Evolutionary conservation across 2,113 vertebrate species (phyloP), one percentile per base, ranked within the genome.

Genomic region (Suncus etruscus): DNA sequence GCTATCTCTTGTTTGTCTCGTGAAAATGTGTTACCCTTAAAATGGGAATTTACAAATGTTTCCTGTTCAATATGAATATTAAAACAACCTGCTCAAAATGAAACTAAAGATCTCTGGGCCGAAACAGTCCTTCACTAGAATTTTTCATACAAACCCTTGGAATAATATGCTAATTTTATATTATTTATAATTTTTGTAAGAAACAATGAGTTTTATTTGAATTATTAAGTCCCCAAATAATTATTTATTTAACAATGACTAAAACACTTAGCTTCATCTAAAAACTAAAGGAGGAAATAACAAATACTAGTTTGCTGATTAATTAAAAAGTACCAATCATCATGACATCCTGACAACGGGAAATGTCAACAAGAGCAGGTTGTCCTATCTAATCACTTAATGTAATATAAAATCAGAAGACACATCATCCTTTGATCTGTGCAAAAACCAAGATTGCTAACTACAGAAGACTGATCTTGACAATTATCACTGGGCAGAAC

Each of bases 21-120:
- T 39, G 39, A 39, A 5, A 90, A 68, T 32, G 47, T 25, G 68
- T 47, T 84, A 76, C 25, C 51, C 47, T 92, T 77, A 94, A 92
- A 95, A 82, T 84, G 78, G 63, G 32, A n/a, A 47, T 86, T 39
- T 81, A 50, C 73, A 87, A 94, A 94, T 88, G 63, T 93, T 94
- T 94, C 91, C 16, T 87, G 54, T 91, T 83, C 31, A 91, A 47
- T 68, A 77, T 91, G 85, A 94, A 84, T 51, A 72, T 73, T 39
- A 91, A 75, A 87, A 80, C 24, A 86, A 4, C 9, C 78, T 31
- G 69, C 50, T 89, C 83, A 77, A 91, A 90, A 73, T 10, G 3
- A 7, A 91, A 81, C 22, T 68, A 7, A 82, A 32, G 8, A 8
- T 63, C 31, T 94, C 47, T 32, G 51, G n/a, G 16, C 72, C 89